phyloP scores from a whole-genome alignment of 2,888 invertebrate species.

The Tholera decimalis region DNA sequence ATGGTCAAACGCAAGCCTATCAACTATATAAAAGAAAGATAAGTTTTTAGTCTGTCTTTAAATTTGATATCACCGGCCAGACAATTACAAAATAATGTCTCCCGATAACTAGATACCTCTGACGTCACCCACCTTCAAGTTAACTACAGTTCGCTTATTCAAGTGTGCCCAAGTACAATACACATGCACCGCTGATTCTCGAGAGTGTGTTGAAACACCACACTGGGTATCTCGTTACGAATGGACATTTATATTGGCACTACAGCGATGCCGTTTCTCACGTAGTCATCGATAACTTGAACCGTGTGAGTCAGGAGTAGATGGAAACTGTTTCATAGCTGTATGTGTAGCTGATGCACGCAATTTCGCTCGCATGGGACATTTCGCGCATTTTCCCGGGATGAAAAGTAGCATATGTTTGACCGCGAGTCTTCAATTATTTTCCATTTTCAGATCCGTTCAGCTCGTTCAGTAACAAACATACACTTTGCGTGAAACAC shows the following conservation, averaged over 20 bases:
- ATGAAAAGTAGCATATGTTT: no score
- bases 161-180: slow-evolving; percentile 20
- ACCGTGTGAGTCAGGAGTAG: not conserved
- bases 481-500: no score
- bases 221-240: slow-evolving; percentile 23
- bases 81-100: not conserved
- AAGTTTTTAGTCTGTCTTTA: not conserved
- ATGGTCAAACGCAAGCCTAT: no score
- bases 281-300: slow-evolving; percentile 41
- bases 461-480: no score
- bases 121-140: slow-evolving; percentile 3
- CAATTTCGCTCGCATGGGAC: no score
- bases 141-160: slow-evolving; percentile 10
- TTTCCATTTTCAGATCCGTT: no score
- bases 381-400: no score
- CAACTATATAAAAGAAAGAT: no score
- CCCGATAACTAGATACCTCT: slow-evolving; percentile 8
- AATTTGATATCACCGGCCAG: not conserved
- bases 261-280: slow-evolving; percentile 41
- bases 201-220: slow-evolving; percentile 21
- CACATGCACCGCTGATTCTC: slow-evolving; percentile 21
- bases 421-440: no score
- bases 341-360: no score
- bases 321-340: slow-evolving; percentile 4
- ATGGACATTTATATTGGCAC: slow-evolving; percentile 3